Base-by-base conservation (phyloP, 1,140 invertebrate species). In the Idris sp. region DNA sequence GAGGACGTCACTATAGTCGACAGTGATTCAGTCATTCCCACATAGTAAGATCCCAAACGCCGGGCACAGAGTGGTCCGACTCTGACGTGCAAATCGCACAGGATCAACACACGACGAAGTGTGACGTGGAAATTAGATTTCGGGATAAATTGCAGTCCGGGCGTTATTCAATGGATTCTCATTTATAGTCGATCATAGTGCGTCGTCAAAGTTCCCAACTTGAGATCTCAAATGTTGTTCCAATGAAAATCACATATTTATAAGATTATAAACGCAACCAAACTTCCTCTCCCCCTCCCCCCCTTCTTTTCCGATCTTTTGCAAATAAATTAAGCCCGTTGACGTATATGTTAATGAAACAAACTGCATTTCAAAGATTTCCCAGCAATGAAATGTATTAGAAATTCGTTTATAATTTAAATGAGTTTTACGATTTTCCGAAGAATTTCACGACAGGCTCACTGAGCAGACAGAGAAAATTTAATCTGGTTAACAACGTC, bases 61-160 rank as follows among this genome's bases (percentile, higher is more conserved):
- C 49, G 33, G 51, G 64, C 43, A 46, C 35, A n/a, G 28, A 61
- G 49, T 11, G 38, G 62, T 73, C 68, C 62, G 54, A 53, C 74
- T n/a, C n/a, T 73, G 68, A 73, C 64, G 68, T 69, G 67, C 51
- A 65, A 73, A 77, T 73, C 68, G 51, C 56, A 28, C 1, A 46
- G 68, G 62, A 69, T 73, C 74, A 64, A 69, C 56, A 59, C 51
- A 51, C 49, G 67, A 22, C 48, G 36, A 62, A 61, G 67, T 68
- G 68, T 68, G 67, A 64, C 68, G 74, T 64, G 51, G 58, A 77
- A 69, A 77, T 72, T 77, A 77, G 68, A 73, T 77, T 77, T 69
- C 38, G 36, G 62, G 51, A 68, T 76, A 68, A 76, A 72, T 72
- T 58, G 67, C 67, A 26, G 53, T 43, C 18, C 31, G 54, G 15